These are phyloP conservation scores for Anthopleura sola DNA, from an alignment of 64 coral and sea anemone species.

Conservation along the genomic window DNA sequence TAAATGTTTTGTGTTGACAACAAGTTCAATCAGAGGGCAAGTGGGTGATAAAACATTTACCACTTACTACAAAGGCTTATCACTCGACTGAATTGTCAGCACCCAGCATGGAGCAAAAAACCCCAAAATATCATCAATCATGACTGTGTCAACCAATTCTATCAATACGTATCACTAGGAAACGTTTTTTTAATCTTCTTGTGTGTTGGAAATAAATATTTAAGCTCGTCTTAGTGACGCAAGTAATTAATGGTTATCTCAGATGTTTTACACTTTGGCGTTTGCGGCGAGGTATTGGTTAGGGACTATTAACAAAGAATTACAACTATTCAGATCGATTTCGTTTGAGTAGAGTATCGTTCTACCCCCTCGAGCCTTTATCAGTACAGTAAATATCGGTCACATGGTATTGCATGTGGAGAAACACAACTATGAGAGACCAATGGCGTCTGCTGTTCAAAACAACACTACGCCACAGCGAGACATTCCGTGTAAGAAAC, in stretches of 20 bases:
- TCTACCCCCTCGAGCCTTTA: neutral
- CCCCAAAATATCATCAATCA: neutral
- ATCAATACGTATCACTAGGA: neutral
- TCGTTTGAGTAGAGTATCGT: neutral
- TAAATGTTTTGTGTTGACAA: neutral
- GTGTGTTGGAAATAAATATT: neutral
- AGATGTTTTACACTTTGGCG: neutral
- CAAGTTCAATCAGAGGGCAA: conserved; percentile 2
- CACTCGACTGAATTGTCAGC: neutral
- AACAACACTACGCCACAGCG: neutral
- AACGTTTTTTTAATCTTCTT: neutral
- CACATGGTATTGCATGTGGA: neutral
- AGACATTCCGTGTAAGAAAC: neutral
- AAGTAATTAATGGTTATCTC: neutral
- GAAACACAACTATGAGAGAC: neutral
- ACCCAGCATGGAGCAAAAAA: neutral
- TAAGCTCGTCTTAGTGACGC: neutral
- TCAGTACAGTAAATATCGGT: neutral
- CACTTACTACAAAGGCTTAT: neutral
- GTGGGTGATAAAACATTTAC: conserved; percentile 4
- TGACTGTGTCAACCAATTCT: neutral
- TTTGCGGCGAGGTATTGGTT: neutral
- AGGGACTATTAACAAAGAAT: neutral
- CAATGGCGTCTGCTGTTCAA: neutral
- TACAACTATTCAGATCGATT: neutral